A percentile compares a stretch with the other conserved stretches of the same genome.
These are phyloP conservation scores for Tangara arthus DNA, from an alignment of 2,797 vertebrate genomes.

Conservation along the genomic window DNA sequence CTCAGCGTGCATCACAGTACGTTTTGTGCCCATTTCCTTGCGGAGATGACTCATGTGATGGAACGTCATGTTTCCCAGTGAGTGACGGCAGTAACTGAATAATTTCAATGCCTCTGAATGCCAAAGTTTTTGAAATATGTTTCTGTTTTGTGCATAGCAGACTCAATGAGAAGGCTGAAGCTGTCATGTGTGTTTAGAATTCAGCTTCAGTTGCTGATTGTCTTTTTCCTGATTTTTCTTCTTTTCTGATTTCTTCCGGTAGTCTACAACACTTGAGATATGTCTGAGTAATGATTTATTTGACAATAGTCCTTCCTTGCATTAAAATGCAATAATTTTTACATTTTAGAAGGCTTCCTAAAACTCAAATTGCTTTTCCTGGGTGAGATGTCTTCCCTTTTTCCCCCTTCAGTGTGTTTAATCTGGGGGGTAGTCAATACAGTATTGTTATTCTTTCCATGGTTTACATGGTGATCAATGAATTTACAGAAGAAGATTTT, in stretches of 20 bases:
- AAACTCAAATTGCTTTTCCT: background rate
- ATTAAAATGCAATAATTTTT: background rate
- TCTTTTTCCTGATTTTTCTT: background rate
- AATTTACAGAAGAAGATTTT: background rate
- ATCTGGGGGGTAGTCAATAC: background rate
- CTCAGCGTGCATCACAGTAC: background rate
- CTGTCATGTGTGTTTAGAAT: background rate
- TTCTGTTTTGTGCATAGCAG: slow-evolving; percentile 31
- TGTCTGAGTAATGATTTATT: background rate
- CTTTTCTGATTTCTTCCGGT: background rate
- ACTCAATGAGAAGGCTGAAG: background rate
- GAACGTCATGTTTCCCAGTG: slow-evolving; percentile 39
- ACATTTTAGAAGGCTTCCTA: background rate
- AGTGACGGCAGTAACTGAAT: slow-evolving; percentile 27
- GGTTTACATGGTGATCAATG: background rate
- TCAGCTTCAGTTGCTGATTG: background rate
- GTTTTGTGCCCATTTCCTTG: background rate
- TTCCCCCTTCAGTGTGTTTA: background rate
- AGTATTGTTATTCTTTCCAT: background rate
- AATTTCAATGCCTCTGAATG: slow-evolving; percentile 36
- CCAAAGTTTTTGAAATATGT: slow-evolving; percentile 4
- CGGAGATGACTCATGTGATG: slow-evolving; percentile 38
- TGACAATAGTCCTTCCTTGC: background rate
- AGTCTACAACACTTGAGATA: background rate
- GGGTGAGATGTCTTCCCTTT: background rate